phyloP scores from a whole-genome alignment of 2,888 invertebrate species.

The Eristalis arbustorum region DNA sequence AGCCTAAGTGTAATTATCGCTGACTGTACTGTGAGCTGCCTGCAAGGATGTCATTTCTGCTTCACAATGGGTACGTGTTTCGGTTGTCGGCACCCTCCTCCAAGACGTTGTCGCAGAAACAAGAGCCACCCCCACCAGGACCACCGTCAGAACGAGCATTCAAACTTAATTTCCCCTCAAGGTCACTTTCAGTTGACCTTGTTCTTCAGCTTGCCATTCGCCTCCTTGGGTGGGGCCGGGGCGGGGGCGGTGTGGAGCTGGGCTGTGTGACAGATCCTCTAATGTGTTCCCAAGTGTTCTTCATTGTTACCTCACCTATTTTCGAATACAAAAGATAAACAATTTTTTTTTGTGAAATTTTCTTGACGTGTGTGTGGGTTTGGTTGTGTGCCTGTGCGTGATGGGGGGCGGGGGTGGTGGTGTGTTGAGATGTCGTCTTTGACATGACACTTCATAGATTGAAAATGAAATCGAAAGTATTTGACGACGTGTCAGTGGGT shows the following conservation, averaged over 20 bases:
- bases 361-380: slow-evolving; percentile 3
- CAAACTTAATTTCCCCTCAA: slow-evolving; percentile 10
- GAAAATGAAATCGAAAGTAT: slow-evolving; percentile 57
- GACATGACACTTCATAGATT: slow-evolving; percentile 57
- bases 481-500: slow-evolving; percentile 19
- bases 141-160: neutral
- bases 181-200: slow-evolving; percentile 43
- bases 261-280: slow-evolving; percentile 14
- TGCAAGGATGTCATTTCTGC: neutral
- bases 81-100: neutral
- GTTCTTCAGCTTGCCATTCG: neutral
- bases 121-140: neutral
- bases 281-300: slow-evolving; percentile 35
- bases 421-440: slow-evolving; percentile 49
- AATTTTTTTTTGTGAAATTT: neutral
- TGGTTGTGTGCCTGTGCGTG: no score
- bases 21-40: neutral
- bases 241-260: neutral
- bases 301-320: slow-evolving; percentile 6
- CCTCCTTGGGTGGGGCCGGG: neutral
- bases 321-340: slow-evolving; percentile 13
- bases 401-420: no score
- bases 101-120: no score
- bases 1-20: neutral
- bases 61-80: neutral